Evolutionary conservation across 2,888 invertebrate species (phyloP).

Genomic region (Tachina fera): DNA sequence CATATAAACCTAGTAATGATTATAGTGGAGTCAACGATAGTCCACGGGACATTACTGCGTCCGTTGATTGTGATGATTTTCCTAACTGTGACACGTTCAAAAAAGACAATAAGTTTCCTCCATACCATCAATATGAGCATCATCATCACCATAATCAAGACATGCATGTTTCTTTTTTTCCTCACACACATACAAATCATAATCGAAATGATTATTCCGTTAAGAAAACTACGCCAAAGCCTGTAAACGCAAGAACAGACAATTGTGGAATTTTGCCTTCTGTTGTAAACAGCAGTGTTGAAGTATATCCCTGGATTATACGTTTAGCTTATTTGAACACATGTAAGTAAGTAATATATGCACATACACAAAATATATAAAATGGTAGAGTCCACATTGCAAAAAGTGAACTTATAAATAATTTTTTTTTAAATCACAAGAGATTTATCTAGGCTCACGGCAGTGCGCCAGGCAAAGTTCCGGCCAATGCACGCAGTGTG

Average conservation of each 20-base stretch:
- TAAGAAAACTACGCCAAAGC: neutral
- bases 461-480: no score
- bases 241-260: conserved; percentile 69
- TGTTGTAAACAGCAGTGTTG: conserved; percentile 74
- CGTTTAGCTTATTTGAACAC: conserved; percentile 82
- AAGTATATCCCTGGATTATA: conserved; percentile 86
- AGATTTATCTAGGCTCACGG: no score
- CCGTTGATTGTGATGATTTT: conserved; percentile 22
- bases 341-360: conserved; percentile 77
- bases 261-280: conserved; percentile 78
- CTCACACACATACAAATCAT: conserved; percentile 59
- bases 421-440: no score
- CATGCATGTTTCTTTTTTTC: conserved; percentile 37
- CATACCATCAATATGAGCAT: conserved; percentile 18
- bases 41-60: neutral
- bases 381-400: no score
- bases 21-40: neutral
- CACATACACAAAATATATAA: no score
- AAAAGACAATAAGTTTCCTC: neutral
- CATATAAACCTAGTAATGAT: neutral
- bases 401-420: no score
- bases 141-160: conserved; percentile 18
- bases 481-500: no score
- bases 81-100: conserved; percentile 32
- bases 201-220: conserved; percentile 1